A percentile compares a stretch with the other conserved stretches of the same genome.
These are phyloP conservation scores for Exaiptasia diaphana DNA, from an alignment of 64 coral and sea anemone species.

Conservation along the genomic window DNA sequence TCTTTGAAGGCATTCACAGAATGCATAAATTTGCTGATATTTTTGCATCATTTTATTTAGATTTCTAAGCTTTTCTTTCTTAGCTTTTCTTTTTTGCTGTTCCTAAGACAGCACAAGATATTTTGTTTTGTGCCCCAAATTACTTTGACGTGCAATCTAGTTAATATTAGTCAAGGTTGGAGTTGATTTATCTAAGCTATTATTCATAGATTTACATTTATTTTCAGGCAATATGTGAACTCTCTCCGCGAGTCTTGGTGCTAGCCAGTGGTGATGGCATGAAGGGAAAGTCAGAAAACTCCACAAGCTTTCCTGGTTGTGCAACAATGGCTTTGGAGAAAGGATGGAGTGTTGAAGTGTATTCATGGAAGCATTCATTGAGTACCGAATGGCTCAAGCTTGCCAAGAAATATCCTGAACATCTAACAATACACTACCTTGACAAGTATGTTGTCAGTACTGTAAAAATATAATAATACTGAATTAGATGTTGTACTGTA, in stretches of 20 bases:
- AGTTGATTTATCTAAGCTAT: not conserved
- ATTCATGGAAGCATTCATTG: constrained; percentile 88
- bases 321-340: constrained; percentile 71
- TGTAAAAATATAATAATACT: no score
- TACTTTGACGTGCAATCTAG: no score
- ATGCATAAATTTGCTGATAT: no score
- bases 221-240: constrained; percentile 79
- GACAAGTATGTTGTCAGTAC: constrained; percentile 78
- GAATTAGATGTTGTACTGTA: no score
- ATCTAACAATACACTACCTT: constrained; percentile 73
- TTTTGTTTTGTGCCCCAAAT: no score
- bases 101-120: no score
- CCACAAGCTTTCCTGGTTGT: constrained; percentile 91
- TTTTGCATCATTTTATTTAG: no score
- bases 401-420: constrained; percentile 70
- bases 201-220: not conserved
- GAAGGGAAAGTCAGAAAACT: constrained; percentile 90
- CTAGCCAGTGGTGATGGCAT: constrained; percentile 88
- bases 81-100: no score
- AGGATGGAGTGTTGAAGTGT: constrained; percentile 87
- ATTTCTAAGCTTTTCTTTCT: no score
- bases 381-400: constrained; percentile 91
- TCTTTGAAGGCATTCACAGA: no score
- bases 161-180: no score
- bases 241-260: constrained; percentile 71